Percentiles rank a stretch among this genome's conserved stretches.
phyloP scores from a whole-genome alignment of 1,140 invertebrate genomes.

The Drosophila suzukii region DNA sequence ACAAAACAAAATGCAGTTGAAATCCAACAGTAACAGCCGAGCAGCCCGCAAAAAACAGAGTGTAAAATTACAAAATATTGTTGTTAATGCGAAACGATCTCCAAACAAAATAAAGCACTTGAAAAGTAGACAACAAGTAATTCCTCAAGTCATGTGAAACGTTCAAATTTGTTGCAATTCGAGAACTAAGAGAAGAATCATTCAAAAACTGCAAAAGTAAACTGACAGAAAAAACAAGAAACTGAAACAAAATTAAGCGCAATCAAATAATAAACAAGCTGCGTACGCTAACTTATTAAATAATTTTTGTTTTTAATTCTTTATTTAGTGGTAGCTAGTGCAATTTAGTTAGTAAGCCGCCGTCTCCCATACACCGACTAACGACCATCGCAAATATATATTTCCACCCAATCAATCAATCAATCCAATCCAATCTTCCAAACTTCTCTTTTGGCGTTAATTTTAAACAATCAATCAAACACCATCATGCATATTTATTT shows the following conservation, averaged over 20 bases:
- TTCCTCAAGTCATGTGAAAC: slow-evolving; percentile 39
- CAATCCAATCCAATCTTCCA: slow-evolving; percentile 26
- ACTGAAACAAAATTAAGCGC: slow-evolving; percentile 51
- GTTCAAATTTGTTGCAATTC: slow-evolving; percentile 31
- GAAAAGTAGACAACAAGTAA: slow-evolving; percentile 36
- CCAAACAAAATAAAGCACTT: slow-evolving; percentile 60
- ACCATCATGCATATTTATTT: slow-evolving; percentile 32
- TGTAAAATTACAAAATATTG: slow-evolving; percentile 13
- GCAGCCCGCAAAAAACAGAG: slow-evolving; percentile 33
- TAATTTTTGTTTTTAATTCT: slow-evolving; percentile 81
- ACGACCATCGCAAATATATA: slow-evolving; percentile 11
- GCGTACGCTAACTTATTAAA: slow-evolving; percentile 79
- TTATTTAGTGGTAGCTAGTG: slow-evolving; percentile 84
- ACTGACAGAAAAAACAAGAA: slow-evolving; percentile 31
- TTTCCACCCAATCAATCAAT: slow-evolving; percentile 13
- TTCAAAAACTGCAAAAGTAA: slow-evolving; percentile 34
- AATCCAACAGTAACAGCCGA: slow-evolving; percentile 22
- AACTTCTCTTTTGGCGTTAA: slow-evolving; percentile 66
- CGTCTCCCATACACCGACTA: slow-evolving; percentile 30
- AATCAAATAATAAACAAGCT: slow-evolving; percentile 49
- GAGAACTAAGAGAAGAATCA: slow-evolving; percentile 19
- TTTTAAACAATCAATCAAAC: slow-evolving; percentile 38
- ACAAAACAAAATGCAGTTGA: slow-evolving; percentile 53
- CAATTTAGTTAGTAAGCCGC: slow-evolving; percentile 78
- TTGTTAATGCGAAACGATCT: slow-evolving; percentile 65